phyloP scores from a whole-genome alignment of 64 coral and sea anemone species.

The Actinia equina region DNA sequence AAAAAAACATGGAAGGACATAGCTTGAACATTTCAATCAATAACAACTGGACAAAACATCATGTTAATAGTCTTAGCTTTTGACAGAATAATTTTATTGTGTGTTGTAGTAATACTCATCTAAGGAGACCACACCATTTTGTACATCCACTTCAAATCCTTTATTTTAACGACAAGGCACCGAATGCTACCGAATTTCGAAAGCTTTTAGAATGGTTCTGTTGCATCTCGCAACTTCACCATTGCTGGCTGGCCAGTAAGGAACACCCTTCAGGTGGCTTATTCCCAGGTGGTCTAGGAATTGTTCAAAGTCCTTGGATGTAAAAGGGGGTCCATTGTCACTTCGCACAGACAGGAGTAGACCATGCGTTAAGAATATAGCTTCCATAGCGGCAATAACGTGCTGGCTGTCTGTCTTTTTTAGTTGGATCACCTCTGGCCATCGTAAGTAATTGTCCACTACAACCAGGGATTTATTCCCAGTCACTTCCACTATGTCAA shows the following conservation, averaged over 20 bases:
- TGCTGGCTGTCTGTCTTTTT: slow-evolving; percentile 45
- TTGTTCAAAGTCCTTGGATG: slow-evolving; percentile 35
- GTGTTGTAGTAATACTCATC: too few relatives aligned
- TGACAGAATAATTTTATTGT: too few relatives aligned
- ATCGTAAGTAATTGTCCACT: slow-evolving; percentile 29
- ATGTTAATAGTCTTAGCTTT: too few relatives aligned
- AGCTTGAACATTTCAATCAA: too few relatives aligned
- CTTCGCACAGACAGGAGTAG: slow-evolving; percentile 52
- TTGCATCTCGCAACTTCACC: slow-evolving; percentile 8
- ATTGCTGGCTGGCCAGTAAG: slow-evolving; percentile 8
- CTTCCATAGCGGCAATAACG: slow-evolving; percentile 37
- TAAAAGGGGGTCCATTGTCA: slow-evolving; percentile 59
- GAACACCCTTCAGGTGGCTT: neutral
- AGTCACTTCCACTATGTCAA: slow-evolving; percentile 34
- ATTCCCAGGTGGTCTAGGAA: slow-evolving; percentile 22
- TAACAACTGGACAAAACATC: too few relatives aligned
- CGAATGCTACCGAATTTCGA: too few relatives aligned
- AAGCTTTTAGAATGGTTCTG: neutral
- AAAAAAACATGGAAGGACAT: too few relatives aligned
- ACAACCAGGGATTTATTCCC: neutral
- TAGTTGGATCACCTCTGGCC: slow-evolving; percentile 44
- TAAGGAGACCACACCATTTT: too few relatives aligned
- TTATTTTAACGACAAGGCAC: too few relatives aligned
- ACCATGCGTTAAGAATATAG: slow-evolving; percentile 49
- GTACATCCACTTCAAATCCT: too few relatives aligned